phyloP scores from a whole-genome alignment of 1,140 invertebrate species.

The Drosophila mayri region DNA sequence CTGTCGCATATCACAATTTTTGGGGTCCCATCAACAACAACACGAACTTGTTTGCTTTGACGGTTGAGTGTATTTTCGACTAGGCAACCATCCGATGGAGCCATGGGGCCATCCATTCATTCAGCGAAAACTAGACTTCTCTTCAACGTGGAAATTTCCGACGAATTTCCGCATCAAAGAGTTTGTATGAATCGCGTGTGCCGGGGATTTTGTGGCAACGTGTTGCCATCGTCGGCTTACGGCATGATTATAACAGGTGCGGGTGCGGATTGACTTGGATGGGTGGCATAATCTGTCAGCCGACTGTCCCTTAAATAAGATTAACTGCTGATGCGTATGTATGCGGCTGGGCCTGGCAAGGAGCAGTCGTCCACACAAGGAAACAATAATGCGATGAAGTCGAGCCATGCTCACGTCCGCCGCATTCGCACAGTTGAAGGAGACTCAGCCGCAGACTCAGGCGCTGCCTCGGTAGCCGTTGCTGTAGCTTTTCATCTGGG shows the following conservation, averaged over 20 bases:
- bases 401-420: conserved; percentile 16
- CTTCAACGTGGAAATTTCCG: conserved; percentile 26
- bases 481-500: conserved; percentile 53
- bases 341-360: conserved; percentile 20
- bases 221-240: conserved; percentile 43
- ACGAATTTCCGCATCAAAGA: conserved; percentile 40
- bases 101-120: conserved; percentile 2
- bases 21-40: conserved; percentile 14
- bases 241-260: conserved; percentile 58
- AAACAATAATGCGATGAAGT: conserved; percentile 61
- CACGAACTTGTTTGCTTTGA: conserved; percentile 23
- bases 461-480: neutral
- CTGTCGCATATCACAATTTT: conserved; percentile 25
- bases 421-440: conserved; percentile 17
- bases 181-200: conserved; percentile 27
- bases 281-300: conserved; percentile 52
- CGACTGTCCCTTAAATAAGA: conserved; percentile 69
- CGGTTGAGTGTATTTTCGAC: conserved; percentile 21
- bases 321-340: conserved; percentile 53
- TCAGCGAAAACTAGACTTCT: neutral
- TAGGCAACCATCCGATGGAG: conserved; percentile 12
- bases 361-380: conserved; percentile 21
- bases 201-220: conserved; percentile 39
- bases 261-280: conserved; percentile 40
- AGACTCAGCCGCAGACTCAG: conserved; percentile 7